phyloP scores from a whole-genome alignment of 2,797 vertebrate species.

The Myotis findleyi region DNA sequence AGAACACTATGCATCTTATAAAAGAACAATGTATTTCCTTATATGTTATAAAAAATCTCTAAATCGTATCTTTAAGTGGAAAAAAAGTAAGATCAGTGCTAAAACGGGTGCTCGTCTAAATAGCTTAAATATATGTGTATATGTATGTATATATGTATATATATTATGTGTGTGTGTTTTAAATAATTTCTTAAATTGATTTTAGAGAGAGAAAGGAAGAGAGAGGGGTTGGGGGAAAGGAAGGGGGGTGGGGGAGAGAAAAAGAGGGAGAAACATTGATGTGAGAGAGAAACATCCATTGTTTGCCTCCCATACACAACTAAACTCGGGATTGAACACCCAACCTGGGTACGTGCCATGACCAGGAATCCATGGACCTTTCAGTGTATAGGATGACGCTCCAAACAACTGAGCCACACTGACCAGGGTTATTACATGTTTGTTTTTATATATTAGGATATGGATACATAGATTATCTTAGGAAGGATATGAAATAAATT shows the following conservation, averaged over 20 bases:
- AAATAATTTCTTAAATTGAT: not conserved
- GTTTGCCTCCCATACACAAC: not conserved
- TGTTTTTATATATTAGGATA: slow-evolving; percentile 4
- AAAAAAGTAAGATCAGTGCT: slow-evolving; percentile 16
- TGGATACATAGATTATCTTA: not conserved
- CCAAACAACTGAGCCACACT: not conserved
- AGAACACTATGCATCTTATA: not conserved
- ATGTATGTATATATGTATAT: not conserved
- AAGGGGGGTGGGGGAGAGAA: not conserved
- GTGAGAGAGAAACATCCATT: not conserved
- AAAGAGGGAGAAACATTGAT: not conserved
- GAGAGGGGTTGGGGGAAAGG: not conserved
- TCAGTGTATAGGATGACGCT: not conserved
- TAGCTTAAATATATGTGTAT: not conserved
- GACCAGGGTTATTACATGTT: not conserved
- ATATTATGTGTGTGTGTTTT: not conserved
- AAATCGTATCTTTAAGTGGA: slow-evolving; percentile 1
- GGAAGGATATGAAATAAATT: not conserved
- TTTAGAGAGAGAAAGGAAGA: not conserved
- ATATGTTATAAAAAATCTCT: not conserved
- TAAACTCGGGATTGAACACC: not conserved
- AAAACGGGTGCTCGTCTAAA: not conserved
- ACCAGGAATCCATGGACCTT: not conserved
- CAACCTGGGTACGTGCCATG: not conserved
- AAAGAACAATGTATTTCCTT: slow-evolving; percentile 3